Evolutionary conservation across 2,113 vertebrate genomes (phyloP).

Genomic region (Anthoscopus minutus): DNA sequence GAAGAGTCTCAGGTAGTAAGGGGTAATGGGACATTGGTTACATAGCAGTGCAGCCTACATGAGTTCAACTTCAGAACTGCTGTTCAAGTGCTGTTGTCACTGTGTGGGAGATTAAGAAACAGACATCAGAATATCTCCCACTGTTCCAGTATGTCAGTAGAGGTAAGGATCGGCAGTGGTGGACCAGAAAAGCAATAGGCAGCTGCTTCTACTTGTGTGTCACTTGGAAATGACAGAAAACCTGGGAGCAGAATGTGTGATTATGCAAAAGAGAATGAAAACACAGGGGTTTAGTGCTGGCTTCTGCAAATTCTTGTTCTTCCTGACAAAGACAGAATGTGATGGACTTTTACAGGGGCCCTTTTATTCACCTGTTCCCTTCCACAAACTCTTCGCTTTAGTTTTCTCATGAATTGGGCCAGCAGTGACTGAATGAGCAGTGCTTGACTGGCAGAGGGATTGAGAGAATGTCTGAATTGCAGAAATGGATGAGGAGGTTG

Average conservation of each 20-base stretch:
- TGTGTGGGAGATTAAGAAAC: not conserved
- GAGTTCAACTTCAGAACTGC: not conserved
- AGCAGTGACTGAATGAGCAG: not conserved
- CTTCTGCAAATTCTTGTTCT: not conserved
- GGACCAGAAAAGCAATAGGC: not conserved
- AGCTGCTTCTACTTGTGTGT: not conserved
- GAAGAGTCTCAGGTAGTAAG: not conserved
- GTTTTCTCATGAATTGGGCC: not conserved
- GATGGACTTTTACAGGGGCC: not conserved
- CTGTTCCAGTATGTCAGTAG: not conserved
- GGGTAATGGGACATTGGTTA: not conserved
- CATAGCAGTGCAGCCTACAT: accelerated
- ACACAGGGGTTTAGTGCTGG: not conserved
- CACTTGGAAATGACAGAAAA: not conserved
- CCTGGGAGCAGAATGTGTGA: not conserved
- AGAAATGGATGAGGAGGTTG: not conserved
- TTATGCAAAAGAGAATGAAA: not conserved
- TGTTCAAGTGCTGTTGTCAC: not conserved
- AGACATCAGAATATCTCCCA: not conserved
- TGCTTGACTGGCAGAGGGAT: not conserved
- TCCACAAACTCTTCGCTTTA: not conserved
- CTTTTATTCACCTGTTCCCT: not conserved
- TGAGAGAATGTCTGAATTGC: not conserved
- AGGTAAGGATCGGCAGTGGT: not conserved
- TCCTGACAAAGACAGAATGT: not conserved